Percentiles rank a stretch among this genome's conserved stretches.
Evolutionary conservation across 2,113 vertebrate genomes (phyloP).

Genomic region (Pan troglodytes): NHGRI_mPanTro3-v2.1_pri NC_072408.2:84496001-84496500

Average conservation of each 20-base stretch:
- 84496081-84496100: background rate
- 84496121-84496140: background rate
- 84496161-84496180: background rate
- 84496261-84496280: background rate
- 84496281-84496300: background rate
- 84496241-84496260: background rate
- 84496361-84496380: background rate
- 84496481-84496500: background rate
- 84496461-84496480: background rate
- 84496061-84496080: background rate
- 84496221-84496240: background rate
- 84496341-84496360: constrained; percentile 5
- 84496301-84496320: background rate
- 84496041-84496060: background rate
- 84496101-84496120: background rate
- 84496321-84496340: background rate
- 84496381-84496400: background rate
- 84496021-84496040: background rate
- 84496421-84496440: background rate
- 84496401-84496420: background rate
- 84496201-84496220: background rate
- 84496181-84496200: background rate
- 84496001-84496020: background rate
- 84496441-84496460: background rate
- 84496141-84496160: background rate